Evolutionary conservation across 2,797 vertebrate species (phyloP).

Genomic region (Alca torda): DNA sequence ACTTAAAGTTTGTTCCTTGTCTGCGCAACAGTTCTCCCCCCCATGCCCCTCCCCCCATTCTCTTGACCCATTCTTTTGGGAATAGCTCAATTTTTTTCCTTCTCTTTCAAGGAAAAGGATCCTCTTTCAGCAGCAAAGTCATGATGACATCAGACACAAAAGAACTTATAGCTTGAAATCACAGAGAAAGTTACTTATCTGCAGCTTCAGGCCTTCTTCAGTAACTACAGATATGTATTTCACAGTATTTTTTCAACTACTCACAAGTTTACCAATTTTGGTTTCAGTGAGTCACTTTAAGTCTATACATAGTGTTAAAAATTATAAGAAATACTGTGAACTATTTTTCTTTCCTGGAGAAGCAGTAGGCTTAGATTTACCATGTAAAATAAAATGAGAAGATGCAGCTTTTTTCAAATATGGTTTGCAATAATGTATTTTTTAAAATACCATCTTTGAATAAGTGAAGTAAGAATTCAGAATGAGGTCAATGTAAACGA

Average conservation of each 20-base stretch:
- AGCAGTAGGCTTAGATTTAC: background rate
- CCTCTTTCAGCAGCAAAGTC: background rate
- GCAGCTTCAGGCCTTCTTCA: background rate
- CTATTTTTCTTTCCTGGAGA: background rate
- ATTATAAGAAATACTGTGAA: background rate
- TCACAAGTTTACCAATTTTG: background rate
- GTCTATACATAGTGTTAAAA: background rate
- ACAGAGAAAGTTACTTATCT: background rate
- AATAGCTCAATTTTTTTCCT: background rate
- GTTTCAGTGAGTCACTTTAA: background rate
- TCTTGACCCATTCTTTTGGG: background rate
- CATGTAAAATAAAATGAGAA: background rate
- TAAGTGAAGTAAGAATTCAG: background rate
- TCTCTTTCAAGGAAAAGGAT: background rate
- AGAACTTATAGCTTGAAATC: background rate
- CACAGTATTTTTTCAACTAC: background rate
- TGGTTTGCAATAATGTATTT: fast-evolving
- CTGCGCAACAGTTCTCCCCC: background rate
- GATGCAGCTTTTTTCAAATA: background rate
- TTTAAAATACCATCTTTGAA: background rate
- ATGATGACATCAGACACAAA: background rate
- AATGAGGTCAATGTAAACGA: background rate
- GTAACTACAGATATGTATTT: background rate
- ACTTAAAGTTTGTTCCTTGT: background rate
- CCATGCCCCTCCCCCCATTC: no score